Evolutionary conservation across 1,140 invertebrate genomes (phyloP).

Genomic region (Vollenhovia emeryi): DNA sequence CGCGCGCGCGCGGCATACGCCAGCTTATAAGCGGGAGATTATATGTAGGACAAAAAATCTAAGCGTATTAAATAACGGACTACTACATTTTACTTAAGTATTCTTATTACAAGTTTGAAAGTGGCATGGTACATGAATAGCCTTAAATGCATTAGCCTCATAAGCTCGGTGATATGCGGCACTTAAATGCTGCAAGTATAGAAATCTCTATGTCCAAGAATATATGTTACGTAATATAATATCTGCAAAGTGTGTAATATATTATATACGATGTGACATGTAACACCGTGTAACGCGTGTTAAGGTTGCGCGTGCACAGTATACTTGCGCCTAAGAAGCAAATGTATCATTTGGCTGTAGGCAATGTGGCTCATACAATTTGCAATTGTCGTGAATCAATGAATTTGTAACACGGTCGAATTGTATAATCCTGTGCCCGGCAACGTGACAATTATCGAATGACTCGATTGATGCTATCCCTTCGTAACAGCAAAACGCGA

Average conservation of each 20-base stretch:
- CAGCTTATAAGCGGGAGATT: background rate
- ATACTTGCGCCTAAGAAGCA: background rate
- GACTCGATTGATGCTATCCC: conserved; percentile 27
- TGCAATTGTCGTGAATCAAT: conserved; percentile 4
- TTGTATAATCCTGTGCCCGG: background rate
- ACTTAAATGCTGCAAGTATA: background rate
- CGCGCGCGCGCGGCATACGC: too few species aligned
- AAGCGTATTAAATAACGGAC: conserved; percentile 13
- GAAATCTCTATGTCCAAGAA: background rate
- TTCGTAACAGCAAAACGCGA: conserved; percentile 10
- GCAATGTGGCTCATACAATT: background rate
- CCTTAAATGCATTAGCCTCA: background rate
- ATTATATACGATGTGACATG: background rate
- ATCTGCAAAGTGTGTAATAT: background rate
- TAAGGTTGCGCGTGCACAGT: background rate
- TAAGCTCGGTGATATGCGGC: background rate
- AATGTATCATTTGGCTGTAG: background rate
- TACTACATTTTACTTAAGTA: background rate
- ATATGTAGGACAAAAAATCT: background rate
- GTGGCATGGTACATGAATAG: background rate
- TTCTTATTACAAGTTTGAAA: conserved; percentile 28
- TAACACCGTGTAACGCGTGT: background rate
- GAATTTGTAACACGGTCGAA: conserved; percentile 7
- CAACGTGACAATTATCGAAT: conserved; percentile 26
- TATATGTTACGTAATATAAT: background rate